These are phyloP conservation scores for Chloroclystis v-ata DNA, from an alignment of 2,888 invertebrate species.

Conservation along the genomic window DNA sequence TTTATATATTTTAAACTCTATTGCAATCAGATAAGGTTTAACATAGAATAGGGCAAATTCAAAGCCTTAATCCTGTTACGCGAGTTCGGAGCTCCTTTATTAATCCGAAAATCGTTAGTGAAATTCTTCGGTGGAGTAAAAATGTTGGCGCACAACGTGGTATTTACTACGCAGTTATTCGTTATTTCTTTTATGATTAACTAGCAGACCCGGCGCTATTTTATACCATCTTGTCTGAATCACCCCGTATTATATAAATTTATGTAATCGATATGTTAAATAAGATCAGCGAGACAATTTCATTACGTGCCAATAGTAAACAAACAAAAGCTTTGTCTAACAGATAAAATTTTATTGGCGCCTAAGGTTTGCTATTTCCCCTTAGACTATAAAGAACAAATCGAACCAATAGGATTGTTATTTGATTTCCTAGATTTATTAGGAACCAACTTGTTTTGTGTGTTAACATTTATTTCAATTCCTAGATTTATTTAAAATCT, in stretches of 20 bases:
- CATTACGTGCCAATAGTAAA: neutral
- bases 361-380: slow-evolving; percentile 15
- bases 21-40: neutral
- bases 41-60: neutral
- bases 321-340: neutral
- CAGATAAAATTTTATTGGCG: slow-evolving; percentile 15
- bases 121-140: neutral
- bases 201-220: no score
- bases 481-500: no score
- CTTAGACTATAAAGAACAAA: no score
- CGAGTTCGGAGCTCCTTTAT: neutral
- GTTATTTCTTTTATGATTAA: no score
- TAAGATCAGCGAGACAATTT: neutral
- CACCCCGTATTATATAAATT: no score
- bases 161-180: no score
- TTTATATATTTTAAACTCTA: neutral
- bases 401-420: no score
- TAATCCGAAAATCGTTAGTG: neutral
- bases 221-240: no score
- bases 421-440: no score
- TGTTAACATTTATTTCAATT: no score
- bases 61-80: neutral
- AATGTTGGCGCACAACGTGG: slow-evolving; percentile 9
- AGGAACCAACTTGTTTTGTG: no score
- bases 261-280: no score